Evolutionary conservation across 2,888 invertebrate species (phyloP), one percentile per base, ranked within the genome.

Genomic region (Pogonocherus hispidulus): DNA sequence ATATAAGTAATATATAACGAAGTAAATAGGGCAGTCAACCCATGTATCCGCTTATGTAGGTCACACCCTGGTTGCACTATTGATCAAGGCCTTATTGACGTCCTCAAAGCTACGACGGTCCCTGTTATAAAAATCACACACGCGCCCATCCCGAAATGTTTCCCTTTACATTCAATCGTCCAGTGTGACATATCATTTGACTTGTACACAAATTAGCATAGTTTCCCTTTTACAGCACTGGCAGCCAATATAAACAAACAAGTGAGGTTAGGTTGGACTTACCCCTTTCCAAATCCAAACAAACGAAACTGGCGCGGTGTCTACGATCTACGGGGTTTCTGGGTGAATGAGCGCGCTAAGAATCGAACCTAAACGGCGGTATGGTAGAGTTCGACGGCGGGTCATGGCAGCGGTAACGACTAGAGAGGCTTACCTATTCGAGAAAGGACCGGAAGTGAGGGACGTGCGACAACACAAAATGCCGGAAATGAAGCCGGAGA

Each of bases 11-110:
- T 3, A 3, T 8, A 5, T 22, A 35, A 11, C 14, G 5, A 4
- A 20, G 3, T 41, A 62, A 52, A n/a, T 52, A 51, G 51, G 37
- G 11, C 52, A 41, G 51, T 52, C 22, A 37, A 51, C 62, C 62
- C 51, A 51, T 62, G 18, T 11, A 20, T 37, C 11, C 11, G 8
- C 41, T 27, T 67, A 73, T 70, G 46, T 73, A 73, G 73, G 73
- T 73, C 73, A 73, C 73, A 73, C 73, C 73, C 73, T 63, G 55
- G 52, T 59, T 52, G 66, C 68, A 66, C 69, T 73, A 73, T 73
- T 51, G 73, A 73, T 71, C 63, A 68, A 41, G 41, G 41, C 14
- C 41, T 27, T 41, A 41, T 41, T 41, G 47, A 70, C 54, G 59
- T 47, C 20, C 37, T 56, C 54, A 59, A 35, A 11, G 35, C 16